phyloP scores from a whole-genome alignment of 1,140 invertebrate species.

The Drosophila tristis region DNA sequence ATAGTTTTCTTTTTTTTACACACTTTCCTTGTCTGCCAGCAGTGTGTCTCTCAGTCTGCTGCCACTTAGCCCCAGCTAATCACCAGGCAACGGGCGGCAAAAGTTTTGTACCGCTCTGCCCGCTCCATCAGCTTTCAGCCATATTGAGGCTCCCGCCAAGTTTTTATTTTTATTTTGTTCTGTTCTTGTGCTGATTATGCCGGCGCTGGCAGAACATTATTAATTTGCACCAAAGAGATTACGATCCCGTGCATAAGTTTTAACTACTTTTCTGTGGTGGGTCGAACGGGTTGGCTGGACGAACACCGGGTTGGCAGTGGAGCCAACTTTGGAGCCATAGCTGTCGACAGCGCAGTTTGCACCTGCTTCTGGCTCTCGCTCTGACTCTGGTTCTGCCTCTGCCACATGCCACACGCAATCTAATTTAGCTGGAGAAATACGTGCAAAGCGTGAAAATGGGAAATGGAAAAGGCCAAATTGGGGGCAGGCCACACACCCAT shows the following conservation, averaged over 20 bases:
- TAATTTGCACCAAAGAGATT: slow-evolving; percentile 43
- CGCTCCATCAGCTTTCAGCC: too few relatives aligned
- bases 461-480: slow-evolving; percentile 26
- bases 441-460: slow-evolving; percentile 57
- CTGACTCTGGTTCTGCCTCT: slow-evolving; percentile 9
- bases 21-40: too few relatives aligned
- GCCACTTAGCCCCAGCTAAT: too few relatives aligned
- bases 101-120: too few relatives aligned
- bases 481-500: slow-evolving; percentile 38
- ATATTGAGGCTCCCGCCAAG: not conserved
- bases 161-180: slow-evolving; percentile 4
- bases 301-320: not conserved
- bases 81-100: too few relatives aligned
- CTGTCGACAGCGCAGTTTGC: slow-evolving; percentile 61
- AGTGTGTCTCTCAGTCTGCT: too few relatives aligned
- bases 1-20: too few relatives aligned
- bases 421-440: slow-evolving; percentile 65
- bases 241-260: slow-evolving; percentile 32
- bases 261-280: not conserved
- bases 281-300: too few relatives aligned
- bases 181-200: slow-evolving; percentile 8
- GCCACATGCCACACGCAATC: slow-evolving; percentile 74
- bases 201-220: slow-evolving; percentile 28
- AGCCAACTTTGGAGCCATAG: slow-evolving; percentile 18
- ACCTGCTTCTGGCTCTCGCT: slow-evolving; percentile 50